Evolutionary conservation across 2,888 invertebrate genomes (phyloP).

Genomic region (Brachylomia viminalis): DNA sequence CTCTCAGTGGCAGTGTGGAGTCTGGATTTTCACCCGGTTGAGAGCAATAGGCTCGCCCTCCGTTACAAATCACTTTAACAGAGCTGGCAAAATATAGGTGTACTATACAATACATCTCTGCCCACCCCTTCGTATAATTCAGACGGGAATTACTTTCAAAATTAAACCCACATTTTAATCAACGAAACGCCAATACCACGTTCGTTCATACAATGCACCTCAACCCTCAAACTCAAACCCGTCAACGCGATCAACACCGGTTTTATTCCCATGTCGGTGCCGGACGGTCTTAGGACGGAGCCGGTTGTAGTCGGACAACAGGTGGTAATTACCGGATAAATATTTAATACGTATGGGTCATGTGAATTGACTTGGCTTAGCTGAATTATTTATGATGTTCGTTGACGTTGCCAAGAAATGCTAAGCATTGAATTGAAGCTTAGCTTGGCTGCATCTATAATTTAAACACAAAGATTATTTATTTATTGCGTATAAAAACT

Average conservation of each 20-base stretch:
- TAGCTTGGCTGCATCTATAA: background rate
- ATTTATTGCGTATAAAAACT: background rate
- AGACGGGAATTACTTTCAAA: background rate
- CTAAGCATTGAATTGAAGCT: background rate
- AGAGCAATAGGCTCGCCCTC: background rate
- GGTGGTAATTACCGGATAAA: constrained; percentile 53
- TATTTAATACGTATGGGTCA: constrained; percentile 45
- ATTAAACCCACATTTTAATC: constrained; percentile 32
- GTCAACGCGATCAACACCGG: constrained; percentile 6
- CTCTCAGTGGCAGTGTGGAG: background rate
- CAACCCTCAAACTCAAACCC: constrained; percentile 25
- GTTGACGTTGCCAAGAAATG: constrained; percentile 8
- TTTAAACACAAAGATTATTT: background rate
- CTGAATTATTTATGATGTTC: constrained; percentile 50
- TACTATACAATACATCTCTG: background rate
- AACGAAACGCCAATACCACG: constrained; percentile 34
- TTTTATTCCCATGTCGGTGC: constrained; percentile 29
- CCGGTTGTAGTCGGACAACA: constrained; percentile 36
- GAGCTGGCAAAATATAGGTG: background rate
- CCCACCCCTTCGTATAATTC: no score
- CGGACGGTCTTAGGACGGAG: background rate
- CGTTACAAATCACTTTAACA: background rate
- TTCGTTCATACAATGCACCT: background rate
- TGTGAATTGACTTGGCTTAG: constrained; percentile 13
- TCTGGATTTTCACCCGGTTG: no score